Evolutionary conservation across 2,888 invertebrate genomes (phyloP).

Genomic region (Osmoderma eremita): DNA sequence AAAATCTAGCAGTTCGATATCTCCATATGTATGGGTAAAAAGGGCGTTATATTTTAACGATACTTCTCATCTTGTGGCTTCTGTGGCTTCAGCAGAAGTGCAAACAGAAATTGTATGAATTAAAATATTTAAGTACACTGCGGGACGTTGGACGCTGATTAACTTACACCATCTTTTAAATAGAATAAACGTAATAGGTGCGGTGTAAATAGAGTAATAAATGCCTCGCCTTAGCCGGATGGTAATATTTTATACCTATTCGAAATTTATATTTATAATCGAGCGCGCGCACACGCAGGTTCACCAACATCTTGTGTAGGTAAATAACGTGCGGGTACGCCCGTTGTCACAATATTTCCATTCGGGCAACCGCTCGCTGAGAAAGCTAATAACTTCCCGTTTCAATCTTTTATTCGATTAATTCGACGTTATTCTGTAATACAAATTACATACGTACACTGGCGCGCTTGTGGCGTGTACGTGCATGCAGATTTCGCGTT

Average conservation of each 20-base stretch:
- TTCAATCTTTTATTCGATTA: conserved; percentile 42
- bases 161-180: conserved; percentile 22
- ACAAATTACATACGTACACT: conserved; percentile 21
- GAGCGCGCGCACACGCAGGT: conserved; percentile 10
- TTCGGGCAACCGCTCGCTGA: conserved; percentile 39
- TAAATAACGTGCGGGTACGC: conserved; percentile 29
- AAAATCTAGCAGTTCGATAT: neutral
- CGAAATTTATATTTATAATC: conserved; percentile 34
- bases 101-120: conserved; percentile 25
- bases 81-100: conserved; percentile 11
- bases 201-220: conserved; percentile 35
- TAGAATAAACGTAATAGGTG: conserved; percentile 20
- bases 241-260: conserved; percentile 28
- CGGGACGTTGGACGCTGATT: conserved; percentile 22
- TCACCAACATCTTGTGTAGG: conserved; percentile 27
- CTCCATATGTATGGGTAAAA: conserved; percentile 2
- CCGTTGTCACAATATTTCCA: conserved; percentile 41
- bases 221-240: conserved; percentile 30
- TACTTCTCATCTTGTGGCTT: neutral
- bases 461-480: too few relatives aligned
- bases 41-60: conserved; percentile 6
- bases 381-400: conserved; percentile 43
- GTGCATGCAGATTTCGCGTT: conserved; percentile 2
- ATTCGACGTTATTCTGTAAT: conserved; percentile 39
- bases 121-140: conserved; percentile 26